Evolutionary conservation across 2,113 vertebrate species (phyloP).

Genomic region (Myotis yumanensis): DNA sequence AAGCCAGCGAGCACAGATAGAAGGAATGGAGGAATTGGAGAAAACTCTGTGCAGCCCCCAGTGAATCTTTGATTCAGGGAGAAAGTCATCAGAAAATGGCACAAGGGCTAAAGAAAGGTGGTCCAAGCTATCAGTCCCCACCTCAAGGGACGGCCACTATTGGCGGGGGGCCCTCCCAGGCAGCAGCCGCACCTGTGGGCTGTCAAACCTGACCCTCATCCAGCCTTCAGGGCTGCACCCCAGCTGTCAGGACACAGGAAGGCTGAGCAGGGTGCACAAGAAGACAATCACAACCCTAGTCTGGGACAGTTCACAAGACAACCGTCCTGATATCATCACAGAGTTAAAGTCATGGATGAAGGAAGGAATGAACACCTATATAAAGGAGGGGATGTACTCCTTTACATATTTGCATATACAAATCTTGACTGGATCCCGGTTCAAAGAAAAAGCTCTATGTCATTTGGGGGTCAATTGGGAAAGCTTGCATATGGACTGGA

Average conservation of each 20-base stretch:
- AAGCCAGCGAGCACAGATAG: not conserved
- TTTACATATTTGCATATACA: too few relatives aligned
- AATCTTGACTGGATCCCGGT: not conserved
- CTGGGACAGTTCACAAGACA: too few relatives aligned
- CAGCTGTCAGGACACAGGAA: not conserved
- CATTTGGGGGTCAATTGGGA: not conserved
- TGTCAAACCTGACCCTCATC: not conserved
- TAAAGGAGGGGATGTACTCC: not conserved
- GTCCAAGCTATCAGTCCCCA: not conserved
- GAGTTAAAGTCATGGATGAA: not conserved
- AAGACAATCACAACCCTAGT: accelerated
- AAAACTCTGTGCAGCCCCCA: not conserved
- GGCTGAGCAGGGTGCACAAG: accelerated
- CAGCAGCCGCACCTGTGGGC: not conserved
- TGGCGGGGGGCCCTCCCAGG: too few relatives aligned
- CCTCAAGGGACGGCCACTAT: not conserved
- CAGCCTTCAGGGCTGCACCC: not conserved
- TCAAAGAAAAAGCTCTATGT: not conserved
- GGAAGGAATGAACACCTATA: not conserved
- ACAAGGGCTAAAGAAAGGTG: not conserved
- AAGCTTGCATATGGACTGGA: not conserved
- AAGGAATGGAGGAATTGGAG: not conserved
- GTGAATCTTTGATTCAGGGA: not conserved
- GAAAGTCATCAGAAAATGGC: not conserved
- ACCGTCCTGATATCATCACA: not conserved